A percentile compares a stretch with the other conserved stretches of the same genome.
Conservation (phyloP, 2,113 vertebrate species). For the Nothoprocta perdicaria region DNA sequence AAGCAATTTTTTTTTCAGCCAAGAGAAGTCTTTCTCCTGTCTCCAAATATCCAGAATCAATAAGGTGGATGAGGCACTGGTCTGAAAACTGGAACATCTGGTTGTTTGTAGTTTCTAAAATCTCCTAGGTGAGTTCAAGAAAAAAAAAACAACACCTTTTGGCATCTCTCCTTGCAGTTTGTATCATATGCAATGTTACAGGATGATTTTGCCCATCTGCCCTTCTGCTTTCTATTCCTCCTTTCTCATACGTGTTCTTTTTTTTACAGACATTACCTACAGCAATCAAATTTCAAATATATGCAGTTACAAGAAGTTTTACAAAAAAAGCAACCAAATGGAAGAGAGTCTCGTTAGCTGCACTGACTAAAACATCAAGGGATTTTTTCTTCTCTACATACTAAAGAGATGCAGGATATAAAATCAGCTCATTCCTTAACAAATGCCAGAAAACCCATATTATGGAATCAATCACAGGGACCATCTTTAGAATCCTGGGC, state of each 20-base stretch:
- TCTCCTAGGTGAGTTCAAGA: background rate
- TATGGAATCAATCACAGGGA: fast-evolving
- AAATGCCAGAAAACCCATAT: background rate
- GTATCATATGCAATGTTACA: background rate
- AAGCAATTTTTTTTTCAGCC: background rate
- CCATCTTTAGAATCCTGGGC: background rate
- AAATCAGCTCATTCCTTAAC: background rate
- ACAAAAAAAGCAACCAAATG: background rate
- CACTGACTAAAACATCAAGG: background rate
- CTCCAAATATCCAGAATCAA: background rate
- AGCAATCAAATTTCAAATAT: background rate
- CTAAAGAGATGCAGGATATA: background rate
- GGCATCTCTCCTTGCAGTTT: background rate
- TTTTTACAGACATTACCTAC: background rate
- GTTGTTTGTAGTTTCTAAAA: background rate
- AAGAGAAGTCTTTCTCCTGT: background rate
- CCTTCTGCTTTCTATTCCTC: background rate
- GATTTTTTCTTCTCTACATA: background rate
- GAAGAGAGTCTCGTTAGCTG: background rate
- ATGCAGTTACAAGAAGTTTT: background rate
- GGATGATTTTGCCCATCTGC: background rate
- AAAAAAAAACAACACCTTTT: background rate
- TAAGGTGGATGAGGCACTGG: background rate
- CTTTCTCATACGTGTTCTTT: background rate
- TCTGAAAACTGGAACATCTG: background rate